Base-by-base conservation (phyloP, 2,888 invertebrate species). In the Ceriagrion tenellum region DNA sequence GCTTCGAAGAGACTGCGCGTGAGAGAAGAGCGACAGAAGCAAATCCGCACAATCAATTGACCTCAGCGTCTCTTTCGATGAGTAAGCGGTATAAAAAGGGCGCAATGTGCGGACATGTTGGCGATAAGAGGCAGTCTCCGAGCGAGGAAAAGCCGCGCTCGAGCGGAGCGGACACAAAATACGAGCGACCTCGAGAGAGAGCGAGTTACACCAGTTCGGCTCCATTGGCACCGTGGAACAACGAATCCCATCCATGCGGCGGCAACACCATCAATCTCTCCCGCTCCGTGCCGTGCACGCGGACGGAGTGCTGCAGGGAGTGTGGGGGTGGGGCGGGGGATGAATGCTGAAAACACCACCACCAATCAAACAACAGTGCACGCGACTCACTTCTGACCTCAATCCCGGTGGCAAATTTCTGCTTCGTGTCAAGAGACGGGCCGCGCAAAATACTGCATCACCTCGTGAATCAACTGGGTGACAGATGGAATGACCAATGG, bases 371-470 rank as follows among this genome's bases (percentile, higher is more conserved):
- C 47, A 69, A 23, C 69, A 69, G 23, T 69, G 8, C 69, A 69
- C 81, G 35, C 81, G 59, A 3, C 81, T 81, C 81, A 81, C 81
- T 81, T 18, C 81, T 81, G 81, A 81, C 81, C 81, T 81, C 81
- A 81, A 81, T 81, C 35, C 81, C 35, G 35, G 81, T 35, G 81
- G 81, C 35, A 35, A 81, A 81, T 30, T 81, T 81, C 81, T 35
- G 13, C 18, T 35, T 81, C 35, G 81, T 35, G 81, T 81, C 81
- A 12, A 23, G 81, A 81, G 81, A 35, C 8, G 35, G 81, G 16
- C 81, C 35, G 81, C 81, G 81, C n/a, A 81, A 81, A 81, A 47
- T 47, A 35, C 6, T 81, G 81, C 8, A 69, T 23, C 8, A 26
- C 26, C 81, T 6, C 0, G 35, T 35, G 81, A 23, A 35, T 26